phyloP scores from a whole-genome alignment of 2,113 vertebrate genomes.

The Chaenogobius annularis region DNA sequence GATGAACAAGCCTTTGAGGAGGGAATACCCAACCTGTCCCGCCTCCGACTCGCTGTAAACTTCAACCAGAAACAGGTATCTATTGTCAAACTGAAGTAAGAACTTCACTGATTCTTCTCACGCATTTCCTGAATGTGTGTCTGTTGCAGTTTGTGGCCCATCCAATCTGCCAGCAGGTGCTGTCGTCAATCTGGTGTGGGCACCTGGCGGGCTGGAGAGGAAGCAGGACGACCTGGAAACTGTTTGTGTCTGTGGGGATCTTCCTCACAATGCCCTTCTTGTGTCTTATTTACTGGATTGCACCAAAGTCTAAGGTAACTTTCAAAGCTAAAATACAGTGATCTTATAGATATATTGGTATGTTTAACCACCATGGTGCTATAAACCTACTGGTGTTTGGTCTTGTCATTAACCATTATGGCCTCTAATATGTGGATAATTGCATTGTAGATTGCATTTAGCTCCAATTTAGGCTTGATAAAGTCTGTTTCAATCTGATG shows the following conservation, averaged over 20 bases:
- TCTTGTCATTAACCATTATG: too few relatives aligned
- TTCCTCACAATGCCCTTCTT: conserved; percentile 89
- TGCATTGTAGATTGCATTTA: too few relatives aligned
- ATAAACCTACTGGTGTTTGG: too few relatives aligned
- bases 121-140: background rate
- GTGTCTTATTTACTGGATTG: conserved; percentile 85
- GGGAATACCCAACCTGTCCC: conserved; percentile 86
- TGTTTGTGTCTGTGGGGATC: conserved; percentile 82
- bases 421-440: too few relatives aligned
- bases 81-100: background rate
- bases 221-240: conserved; percentile 84
- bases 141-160: conserved; percentile 85
- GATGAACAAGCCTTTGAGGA: conserved; percentile 85
- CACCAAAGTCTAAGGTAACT: conserved; percentile 85
- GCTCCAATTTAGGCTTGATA: too few relatives aligned
- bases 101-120: background rate
- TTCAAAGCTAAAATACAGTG: background rate
- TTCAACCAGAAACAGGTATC: conserved; percentile 87
- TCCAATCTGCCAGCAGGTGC: conserved; percentile 91
- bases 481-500: too few relatives aligned
- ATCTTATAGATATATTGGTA: too few relatives aligned
- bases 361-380: too few relatives aligned
- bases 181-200: conserved; percentile 91
- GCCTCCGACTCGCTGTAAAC: conserved; percentile 86
- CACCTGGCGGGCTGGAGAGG: conserved; percentile 86